Percentiles rank a stretch among this genome's conserved stretches.
phyloP scores from a whole-genome alignment of 2,888 invertebrate species.

The Clepsis dumicolana region DNA sequence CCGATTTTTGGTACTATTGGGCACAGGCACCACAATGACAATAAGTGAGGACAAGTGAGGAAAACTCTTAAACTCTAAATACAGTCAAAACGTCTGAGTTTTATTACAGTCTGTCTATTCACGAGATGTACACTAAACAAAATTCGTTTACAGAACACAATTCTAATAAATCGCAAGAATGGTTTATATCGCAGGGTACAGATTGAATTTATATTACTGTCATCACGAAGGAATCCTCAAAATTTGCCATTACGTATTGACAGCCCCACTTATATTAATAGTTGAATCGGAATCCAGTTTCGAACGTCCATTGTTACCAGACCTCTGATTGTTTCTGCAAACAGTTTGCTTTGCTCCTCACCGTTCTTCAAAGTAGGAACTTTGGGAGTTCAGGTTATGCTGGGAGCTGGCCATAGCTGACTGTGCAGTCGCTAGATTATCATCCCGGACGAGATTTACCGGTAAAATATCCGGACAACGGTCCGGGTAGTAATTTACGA shows the following conservation, averaged over 20 bases:
- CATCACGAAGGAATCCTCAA: slow-evolving; percentile 33
- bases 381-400: slow-evolving; percentile 45
- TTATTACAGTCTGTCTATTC: not conserved
- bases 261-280: slow-evolving; percentile 68
- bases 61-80: too few species aligned
- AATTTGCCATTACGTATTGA: slow-evolving; percentile 59
- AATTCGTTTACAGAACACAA: not conserved
- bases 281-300: slow-evolving; percentile 57
- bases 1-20: too few species aligned
- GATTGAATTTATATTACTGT: slow-evolving; percentile 21
- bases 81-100: too few species aligned
- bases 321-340: slow-evolving; percentile 39
- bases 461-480: slow-evolving; percentile 59
- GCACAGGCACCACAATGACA: too few species aligned
- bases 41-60: too few species aligned
- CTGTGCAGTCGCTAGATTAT: slow-evolving; percentile 69
- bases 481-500: slow-evolving; percentile 63
- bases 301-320: slow-evolving; percentile 51
- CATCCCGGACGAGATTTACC: slow-evolving; percentile 64
- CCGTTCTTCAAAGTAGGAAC: not conserved
- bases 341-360: not conserved
- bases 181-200: not conserved
- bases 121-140: not conserved
- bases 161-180: not conserved
- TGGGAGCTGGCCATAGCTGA: slow-evolving; percentile 61